Percentiles rank a stretch among this genome's conserved stretches.
These are phyloP conservation scores for Avahi laniger DNA, from an alignment of 2,797 vertebrate genomes.

Conservation along the genomic window DNA sequence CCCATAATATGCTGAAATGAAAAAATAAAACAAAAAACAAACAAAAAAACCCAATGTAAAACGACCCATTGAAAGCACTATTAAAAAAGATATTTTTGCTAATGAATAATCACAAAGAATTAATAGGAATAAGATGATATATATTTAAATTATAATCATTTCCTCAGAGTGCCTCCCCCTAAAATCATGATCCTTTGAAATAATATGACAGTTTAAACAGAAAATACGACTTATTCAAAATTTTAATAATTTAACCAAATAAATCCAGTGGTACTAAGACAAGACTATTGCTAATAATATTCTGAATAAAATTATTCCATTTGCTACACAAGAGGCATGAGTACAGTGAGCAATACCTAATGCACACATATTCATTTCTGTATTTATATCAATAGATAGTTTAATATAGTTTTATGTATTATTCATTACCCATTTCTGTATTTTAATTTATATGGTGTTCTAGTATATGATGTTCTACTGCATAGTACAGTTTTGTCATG, in stretches of 20 bases:
- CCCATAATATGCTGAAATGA: too few species aligned
- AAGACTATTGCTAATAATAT: background rate
- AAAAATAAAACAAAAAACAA: too few species aligned
- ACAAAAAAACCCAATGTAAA: too few species aligned
- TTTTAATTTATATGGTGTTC: background rate
- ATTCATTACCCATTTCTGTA: background rate
- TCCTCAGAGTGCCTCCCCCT: background rate
- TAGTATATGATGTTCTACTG: background rate
- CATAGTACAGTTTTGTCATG: background rate
- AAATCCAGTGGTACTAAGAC: background rate
- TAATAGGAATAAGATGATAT: background rate
- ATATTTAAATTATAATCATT: background rate
- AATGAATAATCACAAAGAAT: background rate
- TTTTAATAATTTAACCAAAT: background rate
- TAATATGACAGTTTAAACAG: background rate
- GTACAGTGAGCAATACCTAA: rapidly evolving
- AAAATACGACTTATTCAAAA: background rate
- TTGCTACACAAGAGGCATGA: background rate
- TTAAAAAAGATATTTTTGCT: background rate
- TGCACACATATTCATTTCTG: background rate
- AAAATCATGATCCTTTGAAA: background rate
- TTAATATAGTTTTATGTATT: background rate
- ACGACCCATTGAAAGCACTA: too few species aligned
- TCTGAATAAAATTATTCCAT: background rate
- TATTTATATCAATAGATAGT: background rate